Conservation (phyloP, 2,797 vertebrate species). For the Clamator glandarius region DNA sequence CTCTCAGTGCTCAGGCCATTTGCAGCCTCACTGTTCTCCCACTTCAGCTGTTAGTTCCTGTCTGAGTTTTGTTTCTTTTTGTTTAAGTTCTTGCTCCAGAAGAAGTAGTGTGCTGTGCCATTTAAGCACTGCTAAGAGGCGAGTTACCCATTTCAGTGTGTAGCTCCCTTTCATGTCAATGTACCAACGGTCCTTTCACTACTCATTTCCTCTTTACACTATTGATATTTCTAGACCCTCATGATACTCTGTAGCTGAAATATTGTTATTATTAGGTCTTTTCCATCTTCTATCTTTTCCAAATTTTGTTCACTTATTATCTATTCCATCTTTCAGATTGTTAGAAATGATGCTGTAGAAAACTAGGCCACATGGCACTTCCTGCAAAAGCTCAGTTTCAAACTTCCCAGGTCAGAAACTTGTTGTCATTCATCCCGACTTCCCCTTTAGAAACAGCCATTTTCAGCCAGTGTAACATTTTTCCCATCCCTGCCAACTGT, state of each 20-base stretch:
- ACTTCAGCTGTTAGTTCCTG: background rate
- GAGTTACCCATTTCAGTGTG: background rate
- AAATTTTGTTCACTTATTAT: background rate
- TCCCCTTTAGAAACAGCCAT: background rate
- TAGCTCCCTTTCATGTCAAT: background rate
- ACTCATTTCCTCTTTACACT: background rate
- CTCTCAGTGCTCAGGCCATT: accelerated
- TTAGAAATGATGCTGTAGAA: background rate
- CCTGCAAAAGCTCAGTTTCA: background rate
- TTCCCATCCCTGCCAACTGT: background rate
- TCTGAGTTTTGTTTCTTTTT: background rate
- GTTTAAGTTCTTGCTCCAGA: background rate
- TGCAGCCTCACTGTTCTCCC: background rate
- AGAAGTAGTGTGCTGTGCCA: background rate
- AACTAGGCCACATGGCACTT: background rate
- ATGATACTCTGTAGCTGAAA: background rate
- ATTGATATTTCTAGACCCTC: background rate
- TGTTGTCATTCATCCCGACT: background rate
- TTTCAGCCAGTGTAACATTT: background rate
- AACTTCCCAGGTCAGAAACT: background rate
- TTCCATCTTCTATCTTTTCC: background rate
- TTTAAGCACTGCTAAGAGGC: background rate
- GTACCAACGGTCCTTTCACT: background rate
- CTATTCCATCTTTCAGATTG: background rate
- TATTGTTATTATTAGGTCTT: background rate